Conservation (phyloP, 1,140 invertebrate species). For the Sycophila sp. region DNA sequence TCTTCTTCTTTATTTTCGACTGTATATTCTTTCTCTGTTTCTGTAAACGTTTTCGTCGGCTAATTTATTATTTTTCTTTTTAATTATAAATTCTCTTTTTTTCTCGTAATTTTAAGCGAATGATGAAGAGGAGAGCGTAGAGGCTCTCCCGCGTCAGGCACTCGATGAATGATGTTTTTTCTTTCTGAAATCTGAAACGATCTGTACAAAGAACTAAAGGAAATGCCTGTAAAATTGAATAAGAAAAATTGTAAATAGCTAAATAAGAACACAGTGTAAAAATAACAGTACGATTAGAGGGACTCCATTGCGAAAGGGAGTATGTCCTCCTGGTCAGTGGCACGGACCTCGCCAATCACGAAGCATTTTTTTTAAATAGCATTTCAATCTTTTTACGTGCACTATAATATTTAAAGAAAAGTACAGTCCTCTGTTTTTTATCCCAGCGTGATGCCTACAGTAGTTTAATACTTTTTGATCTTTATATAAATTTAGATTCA, state of each 20-base stretch:
- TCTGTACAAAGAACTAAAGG: slow-evolving; percentile 13
- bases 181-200: slow-evolving; percentile 7
- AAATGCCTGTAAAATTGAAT: neutral
- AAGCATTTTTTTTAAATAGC: slow-evolving; percentile 27
- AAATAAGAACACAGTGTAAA: neutral
- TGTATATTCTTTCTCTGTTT: slow-evolving; percentile 9
- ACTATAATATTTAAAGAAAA: neutral
- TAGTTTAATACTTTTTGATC: neutral
- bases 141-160: slow-evolving; percentile 4
- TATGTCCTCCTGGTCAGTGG: slow-evolving; percentile 32
- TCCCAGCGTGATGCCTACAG: neutral
- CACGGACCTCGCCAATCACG: slow-evolving; percentile 41
- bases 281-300: neutral
- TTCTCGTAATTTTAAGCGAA: no score
- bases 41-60: neutral
- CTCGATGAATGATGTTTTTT: neutral
- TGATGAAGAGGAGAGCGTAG: neutral
- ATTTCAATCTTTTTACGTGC: neutral
- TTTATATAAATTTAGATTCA: neutral
- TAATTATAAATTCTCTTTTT: neutral
- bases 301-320: neutral
- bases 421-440: slow-evolving; percentile 1
- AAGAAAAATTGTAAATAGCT: slow-evolving; percentile 10
- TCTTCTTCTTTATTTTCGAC: neutral
- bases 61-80: neutral